Conservation (phyloP, 2,797 vertebrate species). For the Pantherophis alleghaniensis region DNA sequence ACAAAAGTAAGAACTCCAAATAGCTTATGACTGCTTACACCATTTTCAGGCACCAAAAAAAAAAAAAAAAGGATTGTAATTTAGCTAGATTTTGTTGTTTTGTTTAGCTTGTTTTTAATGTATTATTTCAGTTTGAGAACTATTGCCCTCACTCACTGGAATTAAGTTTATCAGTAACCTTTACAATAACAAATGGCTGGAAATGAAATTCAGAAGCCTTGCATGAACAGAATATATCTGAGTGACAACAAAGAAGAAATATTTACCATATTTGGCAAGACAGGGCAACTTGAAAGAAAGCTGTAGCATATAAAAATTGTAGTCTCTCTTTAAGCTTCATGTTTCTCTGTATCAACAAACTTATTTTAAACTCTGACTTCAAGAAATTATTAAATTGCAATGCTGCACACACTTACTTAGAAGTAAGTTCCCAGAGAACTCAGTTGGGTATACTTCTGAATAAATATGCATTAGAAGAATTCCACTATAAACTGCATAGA, state of each 20-base stretch:
- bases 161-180: not conserved
- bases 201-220: constrained; percentile 29
- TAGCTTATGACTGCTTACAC: not conserved
- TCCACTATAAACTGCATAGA: not conserved
- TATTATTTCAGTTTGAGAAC: not conserved
- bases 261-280: constrained; percentile 37
- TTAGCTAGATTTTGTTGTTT: not conserved
- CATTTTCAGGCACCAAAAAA: not conserved
- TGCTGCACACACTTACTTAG: not conserved
- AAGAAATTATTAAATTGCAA: not conserved
- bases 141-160: not conserved
- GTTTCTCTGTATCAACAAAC: not conserved
- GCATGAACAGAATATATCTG: not conserved
- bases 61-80: not conserved
- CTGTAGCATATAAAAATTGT: constrained; percentile 4
- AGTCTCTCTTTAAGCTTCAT: not conserved
- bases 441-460: not conserved
- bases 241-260: constrained; percentile 8
- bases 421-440: not conserved
- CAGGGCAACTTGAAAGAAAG: constrained; percentile 7
- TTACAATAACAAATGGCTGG: constrained; percentile 6
- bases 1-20: not conserved
- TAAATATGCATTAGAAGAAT: not conserved
- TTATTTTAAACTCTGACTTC: constrained; percentile 1
- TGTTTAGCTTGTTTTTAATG: not conserved